These are phyloP conservation scores for Linepithema humile DNA, from an alignment of 1,140 invertebrate genomes.

Conservation along the genomic window DNA sequence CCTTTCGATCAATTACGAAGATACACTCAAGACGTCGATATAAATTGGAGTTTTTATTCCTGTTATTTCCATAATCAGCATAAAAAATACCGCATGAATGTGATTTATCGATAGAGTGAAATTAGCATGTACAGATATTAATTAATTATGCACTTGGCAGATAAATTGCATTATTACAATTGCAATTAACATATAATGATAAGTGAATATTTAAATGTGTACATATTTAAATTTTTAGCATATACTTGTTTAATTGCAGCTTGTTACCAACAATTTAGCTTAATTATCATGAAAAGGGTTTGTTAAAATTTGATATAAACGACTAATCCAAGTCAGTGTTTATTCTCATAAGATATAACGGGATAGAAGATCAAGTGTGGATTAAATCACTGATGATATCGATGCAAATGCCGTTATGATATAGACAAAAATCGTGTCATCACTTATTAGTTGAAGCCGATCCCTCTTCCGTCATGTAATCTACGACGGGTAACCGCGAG, in stretches of 20 bases:
- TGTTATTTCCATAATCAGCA: no score
- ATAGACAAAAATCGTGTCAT: neutral
- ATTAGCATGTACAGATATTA: neutral
- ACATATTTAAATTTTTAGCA: neutral
- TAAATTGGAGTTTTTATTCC: neutral
- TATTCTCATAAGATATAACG: slow-evolving; percentile 2
- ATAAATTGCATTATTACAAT: slow-evolving; percentile 1
- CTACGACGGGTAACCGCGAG: slow-evolving; percentile 39
- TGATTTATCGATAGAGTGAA: neutral
- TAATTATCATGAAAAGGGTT: neutral
- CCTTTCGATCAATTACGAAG: neutral
- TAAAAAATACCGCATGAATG: neutral
- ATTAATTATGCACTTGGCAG: neutral
- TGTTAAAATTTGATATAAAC: neutral
- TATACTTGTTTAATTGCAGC: neutral
- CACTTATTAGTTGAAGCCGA: slow-evolving; percentile 26
- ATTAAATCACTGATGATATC: slow-evolving; percentile 1
- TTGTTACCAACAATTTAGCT: neutral
- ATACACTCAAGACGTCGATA: neutral
- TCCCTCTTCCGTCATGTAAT: slow-evolving; percentile 34
- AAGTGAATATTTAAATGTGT: neutral
- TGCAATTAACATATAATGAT: neutral
- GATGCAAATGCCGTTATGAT: neutral
- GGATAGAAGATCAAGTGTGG: neutral
- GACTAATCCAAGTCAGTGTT: neutral